A percentile compares a stretch with the other conserved stretches of the same genome.
phyloP scores from a whole-genome alignment of 1,140 invertebrate genomes.

The Scaptomyza montana region DNA sequence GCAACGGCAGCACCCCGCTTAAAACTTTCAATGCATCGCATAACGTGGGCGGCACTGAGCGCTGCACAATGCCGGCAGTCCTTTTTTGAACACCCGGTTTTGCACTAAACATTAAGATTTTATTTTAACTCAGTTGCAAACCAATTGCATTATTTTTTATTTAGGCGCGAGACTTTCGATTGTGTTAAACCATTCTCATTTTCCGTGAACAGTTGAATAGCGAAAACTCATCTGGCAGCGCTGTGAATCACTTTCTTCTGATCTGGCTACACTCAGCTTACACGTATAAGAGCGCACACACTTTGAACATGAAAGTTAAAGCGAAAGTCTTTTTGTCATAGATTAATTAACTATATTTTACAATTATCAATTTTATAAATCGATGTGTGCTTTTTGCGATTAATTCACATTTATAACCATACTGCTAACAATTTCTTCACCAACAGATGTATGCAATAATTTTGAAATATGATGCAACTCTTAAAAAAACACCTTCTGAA shows the following conservation, averaged over 20 bases:
- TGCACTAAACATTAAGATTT: slow-evolving; percentile 5
- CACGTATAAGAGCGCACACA: neutral
- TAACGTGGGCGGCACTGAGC: slow-evolving; percentile 29
- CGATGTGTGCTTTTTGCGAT: too few species aligned
- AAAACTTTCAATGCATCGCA: slow-evolving; percentile 34
- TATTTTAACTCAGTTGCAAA: neutral
- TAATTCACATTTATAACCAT: too few species aligned
- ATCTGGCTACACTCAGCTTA: slow-evolving; percentile 2
- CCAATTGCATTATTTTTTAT: neutral
- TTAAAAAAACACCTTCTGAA: too few species aligned
- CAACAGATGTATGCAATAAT: too few species aligned
- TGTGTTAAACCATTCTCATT: slow-evolving; percentile 4
- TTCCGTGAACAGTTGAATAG: neutral
- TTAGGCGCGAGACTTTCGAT: slow-evolving; percentile 13
- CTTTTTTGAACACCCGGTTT: slow-evolving; percentile 12
- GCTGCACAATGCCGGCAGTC: slow-evolving; percentile 13
- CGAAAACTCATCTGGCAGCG: neutral
- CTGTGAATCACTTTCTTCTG: neutral
- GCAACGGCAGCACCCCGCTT: slow-evolving; percentile 25
- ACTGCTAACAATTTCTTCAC: too few species aligned
- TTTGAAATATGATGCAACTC: too few species aligned
- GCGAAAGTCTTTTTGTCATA: too few species aligned
- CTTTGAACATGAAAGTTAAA: neutral
- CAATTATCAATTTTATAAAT: too few species aligned
- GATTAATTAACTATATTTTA: too few species aligned